Base-by-base conservation (phyloP, 1,140 invertebrate species). In the Pseudomyrmex flavicornis region DNA sequence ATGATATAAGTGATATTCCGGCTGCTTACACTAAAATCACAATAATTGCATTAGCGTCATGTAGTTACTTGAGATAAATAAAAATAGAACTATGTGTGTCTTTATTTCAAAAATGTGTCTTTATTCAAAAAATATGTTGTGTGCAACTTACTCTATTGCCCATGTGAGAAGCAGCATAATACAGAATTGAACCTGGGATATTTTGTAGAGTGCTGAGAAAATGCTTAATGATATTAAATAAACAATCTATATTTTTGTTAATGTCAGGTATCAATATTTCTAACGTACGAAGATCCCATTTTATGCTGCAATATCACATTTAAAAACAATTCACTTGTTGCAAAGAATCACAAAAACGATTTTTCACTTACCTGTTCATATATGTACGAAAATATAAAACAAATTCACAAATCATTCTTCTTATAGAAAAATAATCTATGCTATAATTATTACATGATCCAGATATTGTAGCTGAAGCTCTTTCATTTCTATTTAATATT, bases 1-100 rank as follows among this genome's bases (percentile, higher is more conserved):
- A 85, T 95, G 95, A 79, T 93, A 95, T 68, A 95, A 88, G 72
- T 95, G 95, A 90, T 94, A 95, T 50, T 93, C 93, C 12, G 93
- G 92, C 82, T 95, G 93, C 9, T 84, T 83, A 70, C 91, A 92
- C 94, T 95, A 46, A 61, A 90, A 91, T 10, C 0, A 73, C 1
- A 59, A 10, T n/a, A 35, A 35, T 35, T 35, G 7, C 5, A 35
- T 35, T 35, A 35, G 35, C 35, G 5, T 35, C 5, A 35, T 35
- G 35, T 35, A 35, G 5, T 35, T 35, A 7, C 4, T 35, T 35
- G 35, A 35, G 35, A 35, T 35, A 35, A 35, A 7, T 35, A 35
- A 35, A 35, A 35, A 35, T 26, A 26, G 26, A 26, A 26, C 26
- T 26, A 0, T 26, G 26, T 26, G 22, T 26, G 5, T 35, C 35